Base-by-base conservation (phyloP, 2,888 invertebrate genomes). In the Mythimna impura region DNA sequence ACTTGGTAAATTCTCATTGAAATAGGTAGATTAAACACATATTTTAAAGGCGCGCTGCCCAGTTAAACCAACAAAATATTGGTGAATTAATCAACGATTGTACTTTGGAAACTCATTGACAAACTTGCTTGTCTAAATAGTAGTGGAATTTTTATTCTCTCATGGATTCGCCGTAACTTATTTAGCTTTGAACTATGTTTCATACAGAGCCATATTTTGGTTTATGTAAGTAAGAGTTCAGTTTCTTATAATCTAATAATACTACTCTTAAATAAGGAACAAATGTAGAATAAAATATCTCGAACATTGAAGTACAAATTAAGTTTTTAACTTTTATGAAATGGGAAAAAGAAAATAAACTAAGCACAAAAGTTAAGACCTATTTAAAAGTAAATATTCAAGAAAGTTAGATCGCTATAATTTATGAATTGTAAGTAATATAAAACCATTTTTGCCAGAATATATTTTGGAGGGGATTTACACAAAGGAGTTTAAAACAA, bases 381-480 rank as follows among this genome's bases (percentile, higher is more conserved):
- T 52, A 58, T 65, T 84, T 54, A 77, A 72, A 82, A 76, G 52
- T 73, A 67, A 72, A 79, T 68, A 81, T 72, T 81, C 60, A 74
- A 64, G 63, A 73, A 82, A 82, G 76, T 80, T 82, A 64, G 22
- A 66, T 66, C 58, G 65, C 60, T 55, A 73, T 65, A 64, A 63
- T 70, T 71, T 66, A 73, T 54, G 57, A 62, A 84, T 73, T 73
- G 66, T 73, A 55, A 70, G 69, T 71, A 65, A 65, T 67, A 58
- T 58, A 20, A 60, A 67, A 66, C 20, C 40, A 66, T 52, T 68
- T 71, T 43, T 25, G 40, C 3, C 14, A 10, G 61, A 36, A 68
- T 57, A 67, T 2, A 55, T 66, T 71, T 78, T 63, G n/a, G 30
- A 71, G 30, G 52, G 61, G 65, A 64, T 69, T 80, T 58, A 4